Conservation (phyloP, 1,140 invertebrate genomes). For the Mamestra configurata region DNA sequence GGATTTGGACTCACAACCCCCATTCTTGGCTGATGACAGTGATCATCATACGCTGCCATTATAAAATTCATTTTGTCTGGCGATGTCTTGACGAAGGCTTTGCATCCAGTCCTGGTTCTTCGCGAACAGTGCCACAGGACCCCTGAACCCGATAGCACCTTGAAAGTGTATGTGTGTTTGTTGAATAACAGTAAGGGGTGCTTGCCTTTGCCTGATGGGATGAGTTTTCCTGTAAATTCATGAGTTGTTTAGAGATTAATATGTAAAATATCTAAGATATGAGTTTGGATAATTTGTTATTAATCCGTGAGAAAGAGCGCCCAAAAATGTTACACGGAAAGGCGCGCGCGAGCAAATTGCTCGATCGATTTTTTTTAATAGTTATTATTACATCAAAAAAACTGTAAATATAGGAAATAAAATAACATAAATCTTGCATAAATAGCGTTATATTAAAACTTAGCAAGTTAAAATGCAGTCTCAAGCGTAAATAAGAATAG, state of each 20-base stretch:
- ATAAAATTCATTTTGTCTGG: slow-evolving; percentile 49
- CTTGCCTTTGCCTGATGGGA: slow-evolving; percentile 79
- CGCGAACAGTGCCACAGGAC: slow-evolving; percentile 78
- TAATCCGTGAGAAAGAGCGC: too few species aligned
- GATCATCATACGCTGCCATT: slow-evolving; percentile 15
- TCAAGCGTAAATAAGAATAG: too few species aligned
- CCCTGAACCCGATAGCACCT: slow-evolving; percentile 66
- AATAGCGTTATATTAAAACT: too few species aligned
- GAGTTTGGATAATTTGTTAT: too few species aligned
- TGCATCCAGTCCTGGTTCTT: slow-evolving; percentile 72
- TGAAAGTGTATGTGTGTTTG: slow-evolving; percentile 70
- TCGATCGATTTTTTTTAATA: too few species aligned
- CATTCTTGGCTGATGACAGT: slow-evolving; percentile 36
- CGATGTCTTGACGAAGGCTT: slow-evolving; percentile 67
- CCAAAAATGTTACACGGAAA: too few species aligned
- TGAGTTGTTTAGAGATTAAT: neutral
- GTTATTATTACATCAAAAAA: too few species aligned
- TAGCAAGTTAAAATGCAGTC: too few species aligned
- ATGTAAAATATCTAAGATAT: too few species aligned
- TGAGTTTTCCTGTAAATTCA: slow-evolving; percentile 45
- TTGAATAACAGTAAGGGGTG: slow-evolving; percentile 74
- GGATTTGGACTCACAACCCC: neutral
- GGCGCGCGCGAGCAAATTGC: too few species aligned
- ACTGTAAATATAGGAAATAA: too few species aligned
- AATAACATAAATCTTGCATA: too few species aligned